A percentile compares a stretch with the other conserved stretches of the same genome.
Conservation (phyloP, 2,113 vertebrate species). For the Isurus oxyrinchus region DNA sequence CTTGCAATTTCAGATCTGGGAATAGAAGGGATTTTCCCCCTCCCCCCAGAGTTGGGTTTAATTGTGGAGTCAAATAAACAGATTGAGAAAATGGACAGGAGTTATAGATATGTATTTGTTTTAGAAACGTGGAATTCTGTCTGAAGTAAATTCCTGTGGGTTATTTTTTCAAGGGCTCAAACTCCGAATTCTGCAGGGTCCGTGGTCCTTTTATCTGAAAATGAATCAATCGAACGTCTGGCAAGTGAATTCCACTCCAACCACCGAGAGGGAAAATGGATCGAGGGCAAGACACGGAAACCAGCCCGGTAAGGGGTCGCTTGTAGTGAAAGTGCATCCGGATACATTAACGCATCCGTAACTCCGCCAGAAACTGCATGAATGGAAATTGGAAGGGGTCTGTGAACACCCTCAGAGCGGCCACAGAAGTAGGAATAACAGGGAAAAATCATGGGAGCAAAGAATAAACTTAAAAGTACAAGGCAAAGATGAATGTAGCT, state of each 20-base stretch:
- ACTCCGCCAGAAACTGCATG: not conserved
- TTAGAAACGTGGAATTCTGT: not conserved
- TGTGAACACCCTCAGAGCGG: not conserved
- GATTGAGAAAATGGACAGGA: not conserved
- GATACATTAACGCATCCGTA: too few species aligned
- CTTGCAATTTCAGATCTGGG: not conserved
- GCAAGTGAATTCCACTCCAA: not conserved
- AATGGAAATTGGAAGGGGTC: not conserved
- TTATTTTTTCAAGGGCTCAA: not conserved
- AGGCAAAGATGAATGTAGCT: too few species aligned
- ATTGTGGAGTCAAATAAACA: not conserved
- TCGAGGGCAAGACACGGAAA: not conserved
- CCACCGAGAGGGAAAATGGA: not conserved
- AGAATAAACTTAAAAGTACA: not conserved
- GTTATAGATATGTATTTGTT: not conserved
- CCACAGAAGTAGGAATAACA: not conserved
- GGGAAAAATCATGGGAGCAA: not conserved
- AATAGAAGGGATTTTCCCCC: not conserved
- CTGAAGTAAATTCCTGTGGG: not conserved
- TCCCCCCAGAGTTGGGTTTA: not conserved
- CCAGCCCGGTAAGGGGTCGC: not conserved
- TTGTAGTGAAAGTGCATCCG: not conserved
- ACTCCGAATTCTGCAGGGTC: not conserved
- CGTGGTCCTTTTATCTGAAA: not conserved
- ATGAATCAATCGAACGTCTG: not conserved